Base-by-base conservation (phyloP, 2,888 invertebrate species). In the Onchidella celtica region DNA sequence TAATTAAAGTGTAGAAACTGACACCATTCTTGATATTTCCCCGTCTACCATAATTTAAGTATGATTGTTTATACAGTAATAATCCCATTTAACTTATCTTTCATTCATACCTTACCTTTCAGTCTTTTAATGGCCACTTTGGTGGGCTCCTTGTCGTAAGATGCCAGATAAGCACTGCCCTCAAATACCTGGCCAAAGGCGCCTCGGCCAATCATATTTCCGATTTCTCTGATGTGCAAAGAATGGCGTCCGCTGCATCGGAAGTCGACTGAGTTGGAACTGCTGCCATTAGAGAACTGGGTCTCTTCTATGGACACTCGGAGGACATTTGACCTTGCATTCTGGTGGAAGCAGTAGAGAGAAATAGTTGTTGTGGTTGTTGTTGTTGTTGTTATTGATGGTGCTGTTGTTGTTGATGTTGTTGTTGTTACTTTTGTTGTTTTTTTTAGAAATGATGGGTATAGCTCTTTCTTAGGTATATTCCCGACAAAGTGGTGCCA, bases 161-260 rank as follows among this genome's bases (percentile, higher is more conserved):
- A 38, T 6, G 75, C 68, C 61, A 70, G 38, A 11, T 55, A 77
- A 1, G 74, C 84, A 9, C 70, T 63, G 0, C 83, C 87, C 61
- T 84, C 84, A 66, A 82, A 84, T 11, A 87, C 87, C 68, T 85
- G 84, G 1, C 86, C 87, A 59, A 87, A 87, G 6, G 87, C 86
- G 2, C 87, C 87, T 17, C 84, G 83, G 1, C 87, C 87, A 24
- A 87, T n/a, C 66, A 85, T 74, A n/a, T 79, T 83, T 24, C 86
- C 85, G 3, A 85, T 73, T 24, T 73, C 73, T 32, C 66, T 73
- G 57, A 80, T 80, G 57, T 74, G 73, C n/a, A 80, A 32, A 40
- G 65, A 55, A n/a, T 73, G 66, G 11, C 79, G 70, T 21, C 38
- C 27, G 36, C 34, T 66, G 27, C 57, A 73, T 59, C 73, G 73